These are phyloP conservation scores for Scaptomyza graminum DNA, from an alignment of 1,140 invertebrate species.

Conservation along the genomic window DNA sequence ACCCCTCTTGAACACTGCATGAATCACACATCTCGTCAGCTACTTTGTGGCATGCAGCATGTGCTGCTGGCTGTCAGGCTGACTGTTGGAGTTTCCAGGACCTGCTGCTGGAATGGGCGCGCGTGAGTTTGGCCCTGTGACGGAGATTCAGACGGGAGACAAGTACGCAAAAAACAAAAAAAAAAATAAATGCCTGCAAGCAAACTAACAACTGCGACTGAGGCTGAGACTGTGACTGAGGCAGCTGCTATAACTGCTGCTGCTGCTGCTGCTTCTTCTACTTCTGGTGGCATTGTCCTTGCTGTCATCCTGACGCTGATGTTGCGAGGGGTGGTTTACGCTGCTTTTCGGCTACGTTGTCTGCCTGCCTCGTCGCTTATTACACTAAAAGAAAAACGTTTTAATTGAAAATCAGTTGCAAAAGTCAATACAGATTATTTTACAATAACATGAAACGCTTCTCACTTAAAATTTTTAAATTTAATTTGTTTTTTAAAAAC, in stretches of 20 bases:
- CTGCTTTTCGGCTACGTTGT: conserved; percentile 51
- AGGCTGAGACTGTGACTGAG: conserved; percentile 31
- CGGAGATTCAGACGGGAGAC: conserved; percentile 65
- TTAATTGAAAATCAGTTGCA: too few species aligned
- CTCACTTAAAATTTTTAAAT: too few species aligned
- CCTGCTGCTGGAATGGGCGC: conserved; percentile 41
- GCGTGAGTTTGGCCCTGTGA: conserved; percentile 55
- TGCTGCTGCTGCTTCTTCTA: conserved; percentile 52
- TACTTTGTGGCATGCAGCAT: conserved; percentile 23
- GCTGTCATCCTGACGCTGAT: conserved; percentile 38
- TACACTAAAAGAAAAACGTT: neutral
- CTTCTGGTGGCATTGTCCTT: conserved; percentile 71
- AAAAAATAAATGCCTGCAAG: conserved; percentile 59
- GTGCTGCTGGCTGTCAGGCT: conserved; percentile 13
- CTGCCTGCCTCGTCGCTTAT: conserved; percentile 51
- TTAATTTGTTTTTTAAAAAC: too few species aligned
- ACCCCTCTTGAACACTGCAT: neutral
- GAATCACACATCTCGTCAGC: conserved; percentile 26
- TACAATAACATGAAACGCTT: too few species aligned
- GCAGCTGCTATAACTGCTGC: conserved; percentile 41
- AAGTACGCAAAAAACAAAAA: conserved; percentile 60
- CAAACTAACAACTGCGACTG: conserved; percentile 54
- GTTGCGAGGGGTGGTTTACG: conserved; percentile 68
- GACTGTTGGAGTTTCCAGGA: neutral
- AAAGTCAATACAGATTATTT: too few species aligned